A percentile compares a stretch with the other conserved stretches of the same genome.
Evolutionary conservation across 2,888 invertebrate genomes (phyloP).

Genomic region (Gonocerus acuteangulatus): DNA sequence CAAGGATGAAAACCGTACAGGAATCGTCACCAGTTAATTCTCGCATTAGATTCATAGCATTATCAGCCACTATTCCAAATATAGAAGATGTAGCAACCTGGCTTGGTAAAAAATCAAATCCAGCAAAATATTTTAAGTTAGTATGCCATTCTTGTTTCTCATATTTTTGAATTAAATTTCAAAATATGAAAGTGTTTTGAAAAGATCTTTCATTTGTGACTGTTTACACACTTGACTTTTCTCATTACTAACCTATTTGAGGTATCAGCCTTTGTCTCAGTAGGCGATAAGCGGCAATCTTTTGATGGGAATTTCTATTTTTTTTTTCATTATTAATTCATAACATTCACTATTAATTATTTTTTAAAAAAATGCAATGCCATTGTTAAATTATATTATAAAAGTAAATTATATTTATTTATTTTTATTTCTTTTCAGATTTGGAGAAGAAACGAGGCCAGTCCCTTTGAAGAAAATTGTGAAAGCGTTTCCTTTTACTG

Average conservation of each 20-base stretch:
- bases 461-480: constrained; percentile 65
- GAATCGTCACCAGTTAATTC: constrained; percentile 5
- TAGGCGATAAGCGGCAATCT: too few relatives aligned
- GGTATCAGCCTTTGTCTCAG: too few relatives aligned
- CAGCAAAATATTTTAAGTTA: constrained; percentile 52
- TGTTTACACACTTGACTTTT: too few relatives aligned
- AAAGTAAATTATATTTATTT: too few relatives aligned
- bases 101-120: constrained; percentile 51
- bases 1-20: constrained; percentile 70
- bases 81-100: constrained; percentile 66
- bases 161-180: background rate
- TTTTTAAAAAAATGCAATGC: too few relatives aligned
- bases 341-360: too few relatives aligned
- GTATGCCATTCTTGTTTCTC: constrained; percentile 33
- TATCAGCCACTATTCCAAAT: constrained; percentile 73
- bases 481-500: constrained; percentile 57
- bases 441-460: constrained; percentile 64
- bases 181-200: background rate
- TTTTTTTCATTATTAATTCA: too few relatives aligned
- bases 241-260: too few relatives aligned
- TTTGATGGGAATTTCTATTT: too few relatives aligned
- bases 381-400: too few relatives aligned
- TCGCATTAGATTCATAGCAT: constrained; percentile 59
- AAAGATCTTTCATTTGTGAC: background rate
- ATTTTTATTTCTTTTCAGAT: constrained; percentile 45